A percentile compares a stretch with the other conserved stretches of the same genome.
Conservation (phyloP, 2,113 vertebrate genomes). For the Eupsittula cactorum region DNA sequence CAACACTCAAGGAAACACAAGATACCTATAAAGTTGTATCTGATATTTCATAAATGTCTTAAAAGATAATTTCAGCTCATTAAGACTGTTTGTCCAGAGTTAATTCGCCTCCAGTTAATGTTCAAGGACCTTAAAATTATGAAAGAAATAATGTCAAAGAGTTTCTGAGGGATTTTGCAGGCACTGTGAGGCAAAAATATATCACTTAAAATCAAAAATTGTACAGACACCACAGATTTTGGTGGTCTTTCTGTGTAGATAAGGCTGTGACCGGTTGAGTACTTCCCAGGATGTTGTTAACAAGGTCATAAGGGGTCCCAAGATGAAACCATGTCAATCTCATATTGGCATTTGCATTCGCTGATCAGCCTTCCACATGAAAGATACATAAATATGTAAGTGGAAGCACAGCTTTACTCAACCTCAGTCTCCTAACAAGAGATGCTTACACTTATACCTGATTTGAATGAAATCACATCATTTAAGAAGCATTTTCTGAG, state of each 20-base stretch:
- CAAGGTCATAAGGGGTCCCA: not conserved
- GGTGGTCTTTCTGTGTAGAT: not conserved
- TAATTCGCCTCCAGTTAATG: not conserved
- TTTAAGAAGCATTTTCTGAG: slow-evolving; percentile 23
- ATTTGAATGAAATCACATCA: not conserved
- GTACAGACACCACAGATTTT: not conserved
- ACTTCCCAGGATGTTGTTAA: not conserved
- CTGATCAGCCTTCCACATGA: not conserved
- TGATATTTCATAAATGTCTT: not conserved
- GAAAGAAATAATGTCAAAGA: not conserved
- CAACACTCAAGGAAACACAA: not conserved
- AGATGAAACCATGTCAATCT: not conserved
- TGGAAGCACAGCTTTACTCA: not conserved
- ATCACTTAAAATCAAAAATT: not conserved
- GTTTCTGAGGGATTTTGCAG: not conserved
- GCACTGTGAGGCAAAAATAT: not conserved
- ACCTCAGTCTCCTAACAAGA: not conserved
- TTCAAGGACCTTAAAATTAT: not conserved
- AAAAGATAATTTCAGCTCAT: not conserved
- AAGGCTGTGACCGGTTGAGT: not conserved
- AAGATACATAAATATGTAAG: not conserved
- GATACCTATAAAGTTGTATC: not conserved
- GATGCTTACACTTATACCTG: not conserved
- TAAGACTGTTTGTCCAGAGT: not conserved
- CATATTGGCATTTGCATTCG: not conserved